Conservation (phyloP, 2,888 invertebrate genomes). For the Ichneumoninae sp. region DNA sequence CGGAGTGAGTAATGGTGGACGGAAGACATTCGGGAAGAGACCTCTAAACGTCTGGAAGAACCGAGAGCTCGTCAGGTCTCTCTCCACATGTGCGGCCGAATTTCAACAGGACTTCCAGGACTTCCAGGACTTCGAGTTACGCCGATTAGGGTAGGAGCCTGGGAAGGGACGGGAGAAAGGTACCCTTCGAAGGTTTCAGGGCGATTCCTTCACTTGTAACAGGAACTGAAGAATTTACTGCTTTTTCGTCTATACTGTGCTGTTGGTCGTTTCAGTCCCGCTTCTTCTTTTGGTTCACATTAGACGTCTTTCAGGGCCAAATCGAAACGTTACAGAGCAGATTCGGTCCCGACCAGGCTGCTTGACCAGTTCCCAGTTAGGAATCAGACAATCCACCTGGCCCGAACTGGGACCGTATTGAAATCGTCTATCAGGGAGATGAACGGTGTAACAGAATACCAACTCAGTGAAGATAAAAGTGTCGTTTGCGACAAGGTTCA, state of each 20-base stretch:
- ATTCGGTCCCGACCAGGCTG: too few species aligned
- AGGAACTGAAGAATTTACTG: not conserved
- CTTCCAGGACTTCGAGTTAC: constrained; percentile 26
- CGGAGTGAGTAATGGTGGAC: constrained; percentile 80
- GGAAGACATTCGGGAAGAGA: constrained; percentile 58
- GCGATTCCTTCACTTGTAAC: not conserved
- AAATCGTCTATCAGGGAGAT: too few species aligned
- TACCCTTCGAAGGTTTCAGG: constrained; percentile 16
- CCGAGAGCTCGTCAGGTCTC: constrained; percentile 30
- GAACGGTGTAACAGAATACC: too few species aligned
- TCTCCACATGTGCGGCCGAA: constrained; percentile 27
- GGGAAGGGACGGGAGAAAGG: not conserved
- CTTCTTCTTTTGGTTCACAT: too few species aligned
- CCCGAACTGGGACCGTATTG: too few species aligned
- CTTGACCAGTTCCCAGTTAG: too few species aligned
- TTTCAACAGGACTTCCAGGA: constrained; percentile 27
- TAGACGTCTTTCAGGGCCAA: too few species aligned
- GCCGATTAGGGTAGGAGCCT: not conserved
- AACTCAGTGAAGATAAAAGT: too few species aligned
- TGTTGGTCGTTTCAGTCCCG: not conserved
- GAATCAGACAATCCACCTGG: too few species aligned
- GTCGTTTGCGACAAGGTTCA: too few species aligned
- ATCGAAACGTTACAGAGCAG: too few species aligned
- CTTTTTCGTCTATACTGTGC: not conserved
- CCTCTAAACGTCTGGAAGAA: constrained; percentile 44